phyloP scores from a whole-genome alignment of 2,888 invertebrate species.

The Eristalinus sepulchralis region DNA sequence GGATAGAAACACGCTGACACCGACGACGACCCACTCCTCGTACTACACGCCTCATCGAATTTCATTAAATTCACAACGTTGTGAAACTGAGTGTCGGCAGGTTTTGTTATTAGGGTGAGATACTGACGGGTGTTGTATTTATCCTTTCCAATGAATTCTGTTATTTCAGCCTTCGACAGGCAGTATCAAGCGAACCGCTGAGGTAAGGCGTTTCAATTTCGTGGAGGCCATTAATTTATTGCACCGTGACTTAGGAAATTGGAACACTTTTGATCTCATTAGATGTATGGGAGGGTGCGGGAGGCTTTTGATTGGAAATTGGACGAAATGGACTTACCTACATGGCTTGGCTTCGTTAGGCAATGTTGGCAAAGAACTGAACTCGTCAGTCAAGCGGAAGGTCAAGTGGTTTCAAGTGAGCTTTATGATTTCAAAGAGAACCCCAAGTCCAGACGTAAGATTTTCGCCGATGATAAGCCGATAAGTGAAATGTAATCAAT shows the following conservation, averaged over 20 bases:
- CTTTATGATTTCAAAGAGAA: background rate
- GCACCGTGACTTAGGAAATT: conserved; percentile 6
- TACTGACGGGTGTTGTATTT: background rate
- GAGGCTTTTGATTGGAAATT: conserved; percentile 14
- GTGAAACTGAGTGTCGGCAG: background rate
- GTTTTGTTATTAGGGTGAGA: background rate
- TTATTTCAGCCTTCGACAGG: background rate
- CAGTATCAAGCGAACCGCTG: background rate
- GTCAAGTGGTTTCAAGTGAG: background rate
- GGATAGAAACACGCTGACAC: background rate
- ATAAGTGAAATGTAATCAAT: background rate
- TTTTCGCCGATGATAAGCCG: background rate
- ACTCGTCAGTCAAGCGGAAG: background rate
- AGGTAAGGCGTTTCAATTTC: background rate
- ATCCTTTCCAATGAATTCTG: background rate
- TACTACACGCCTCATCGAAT: background rate
- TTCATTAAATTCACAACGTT: background rate
- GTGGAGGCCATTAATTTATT: conserved; percentile 11
- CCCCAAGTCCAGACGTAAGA: background rate
- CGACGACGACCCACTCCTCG: background rate
- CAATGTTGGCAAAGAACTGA: background rate
- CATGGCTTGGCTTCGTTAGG: conserved; percentile 3
- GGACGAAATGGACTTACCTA: background rate
- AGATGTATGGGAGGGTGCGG: background rate
- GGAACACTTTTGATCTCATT: conserved; percentile 7